Base-by-base conservation (phyloP, 1,140 invertebrate species). In the Drosophila prosaltans region DNA sequence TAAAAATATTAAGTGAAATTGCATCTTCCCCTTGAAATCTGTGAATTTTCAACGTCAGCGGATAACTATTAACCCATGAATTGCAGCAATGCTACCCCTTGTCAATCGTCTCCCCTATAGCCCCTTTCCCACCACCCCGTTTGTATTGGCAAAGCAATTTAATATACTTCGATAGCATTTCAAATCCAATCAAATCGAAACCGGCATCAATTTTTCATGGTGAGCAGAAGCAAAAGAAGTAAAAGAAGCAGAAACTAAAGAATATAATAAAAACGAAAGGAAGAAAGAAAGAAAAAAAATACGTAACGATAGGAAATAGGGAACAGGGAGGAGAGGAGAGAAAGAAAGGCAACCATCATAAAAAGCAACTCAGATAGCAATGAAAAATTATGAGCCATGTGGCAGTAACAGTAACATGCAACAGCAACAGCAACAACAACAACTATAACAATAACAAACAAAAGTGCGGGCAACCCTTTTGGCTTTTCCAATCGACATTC, bases 321-420 rank as follows among this genome's bases (percentile, higher is more conserved):
- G 10, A 24, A 36, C n/a, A 26, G 26, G 26, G 63, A 36, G 30
- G 8, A 10, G 28, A 3, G 28, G 43, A 36, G 57, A 26, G 64
- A 26, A 8, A 36, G 28, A 32, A 21, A 45, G 54, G n/a, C 28
- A 43, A 58, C 32, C 58, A 63, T 16, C 61, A 62, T 59, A 63
- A 65, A 65, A 69, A 66, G 41, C 65, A 81, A 81, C 83, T 67
- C 67, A 59, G 72, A 81, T 58, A 58, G 55, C 81, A 80, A 84
- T 85, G 82, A 85, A 85, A 85, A 86, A 86, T 86, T 81, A 85
- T 85, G 81, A 85, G 75, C 71, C 82, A 86, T 85, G 74, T 72
- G 81, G 78, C 81, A 81, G 79, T 81, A 66, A 77, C 58, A 48
- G 36, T 55, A 61, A 65, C 41, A 51, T 28, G 57, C 26, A n/a